Evolutionary conservation across 2,113 vertebrate genomes (phyloP).

Genomic region (Oriolus oriolus): DNA sequence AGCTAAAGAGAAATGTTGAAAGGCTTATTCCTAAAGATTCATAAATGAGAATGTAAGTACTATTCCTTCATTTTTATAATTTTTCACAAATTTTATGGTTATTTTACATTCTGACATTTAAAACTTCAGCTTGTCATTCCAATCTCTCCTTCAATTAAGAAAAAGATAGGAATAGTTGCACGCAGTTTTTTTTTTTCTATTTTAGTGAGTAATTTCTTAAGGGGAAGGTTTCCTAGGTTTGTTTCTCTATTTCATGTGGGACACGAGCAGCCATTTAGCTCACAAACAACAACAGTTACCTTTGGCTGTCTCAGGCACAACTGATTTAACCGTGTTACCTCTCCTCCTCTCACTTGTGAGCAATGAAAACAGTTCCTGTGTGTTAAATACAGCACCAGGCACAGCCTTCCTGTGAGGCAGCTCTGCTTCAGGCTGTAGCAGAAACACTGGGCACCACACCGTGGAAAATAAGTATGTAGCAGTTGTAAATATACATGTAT

Average conservation of each 20-base stretch:
- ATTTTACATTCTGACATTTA: background rate
- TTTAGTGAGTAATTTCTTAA: background rate
- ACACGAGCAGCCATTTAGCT: background rate
- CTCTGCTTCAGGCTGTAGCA: background rate
- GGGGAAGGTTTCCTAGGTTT: background rate
- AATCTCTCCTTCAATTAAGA: background rate
- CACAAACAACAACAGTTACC: background rate
- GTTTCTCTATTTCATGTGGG: background rate
- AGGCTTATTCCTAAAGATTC: background rate
- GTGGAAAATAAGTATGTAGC: conserved; percentile 37
- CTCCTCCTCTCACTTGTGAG: background rate
- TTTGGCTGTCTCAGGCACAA: background rate
- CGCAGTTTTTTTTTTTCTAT: background rate
- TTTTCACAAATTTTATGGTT: background rate
- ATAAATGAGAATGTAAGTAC: background rate
- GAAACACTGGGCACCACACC: conserved; percentile 25
- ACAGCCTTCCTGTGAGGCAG: background rate
- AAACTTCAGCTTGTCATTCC: background rate
- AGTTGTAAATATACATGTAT: background rate
- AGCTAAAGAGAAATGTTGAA: background rate
- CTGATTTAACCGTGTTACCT: background rate
- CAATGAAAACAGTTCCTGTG: background rate
- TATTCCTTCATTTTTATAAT: background rate
- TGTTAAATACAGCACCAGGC: background rate
- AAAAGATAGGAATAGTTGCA: background rate